phyloP scores from a whole-genome alignment of 1,140 invertebrate species.

The Zaprionus nigranus region DNA sequence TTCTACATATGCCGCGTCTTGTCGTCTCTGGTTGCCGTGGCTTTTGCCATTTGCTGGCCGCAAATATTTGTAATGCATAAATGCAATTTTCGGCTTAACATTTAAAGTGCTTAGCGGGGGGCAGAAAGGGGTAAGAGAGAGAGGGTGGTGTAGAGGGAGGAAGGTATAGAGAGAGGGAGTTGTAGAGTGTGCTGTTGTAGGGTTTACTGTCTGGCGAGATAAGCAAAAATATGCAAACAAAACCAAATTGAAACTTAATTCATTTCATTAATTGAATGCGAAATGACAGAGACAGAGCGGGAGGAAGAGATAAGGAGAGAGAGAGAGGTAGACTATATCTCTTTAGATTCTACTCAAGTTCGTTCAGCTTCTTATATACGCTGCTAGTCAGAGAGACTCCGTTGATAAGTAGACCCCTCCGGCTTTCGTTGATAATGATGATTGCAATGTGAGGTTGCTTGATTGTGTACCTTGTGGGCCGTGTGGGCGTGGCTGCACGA shows the following conservation, averaged over 20 bases:
- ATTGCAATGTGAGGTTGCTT: not conserved
- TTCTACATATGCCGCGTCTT: slow-evolving; percentile 12
- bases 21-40: slow-evolving; percentile 5
- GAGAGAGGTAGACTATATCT: not conserved
- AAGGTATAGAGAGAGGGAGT: not conserved
- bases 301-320: not conserved
- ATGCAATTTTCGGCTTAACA: slow-evolving; percentile 53
- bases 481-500: slow-evolving; percentile 23
- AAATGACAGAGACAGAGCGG: not conserved
- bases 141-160: no score
- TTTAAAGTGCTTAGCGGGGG: slow-evolving; percentile 32
- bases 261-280: slow-evolving; percentile 19
- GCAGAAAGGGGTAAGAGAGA: not conserved
- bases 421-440: slow-evolving; percentile 17
- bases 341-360: not conserved
- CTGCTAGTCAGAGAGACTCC: not conserved
- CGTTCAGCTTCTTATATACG: not conserved
- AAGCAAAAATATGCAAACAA: slow-evolving; percentile 14
- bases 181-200: not conserved
- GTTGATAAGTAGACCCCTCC: slow-evolving; percentile 13
- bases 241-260: slow-evolving; percentile 23
- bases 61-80: slow-evolving; percentile 61
- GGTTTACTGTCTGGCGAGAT: slow-evolving; percentile 28
- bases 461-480: not conserved
- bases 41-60: slow-evolving; percentile 47